Base-by-base conservation (phyloP, 2,113 vertebrate genomes). In the Gopherus flavomarginatus region DNA sequence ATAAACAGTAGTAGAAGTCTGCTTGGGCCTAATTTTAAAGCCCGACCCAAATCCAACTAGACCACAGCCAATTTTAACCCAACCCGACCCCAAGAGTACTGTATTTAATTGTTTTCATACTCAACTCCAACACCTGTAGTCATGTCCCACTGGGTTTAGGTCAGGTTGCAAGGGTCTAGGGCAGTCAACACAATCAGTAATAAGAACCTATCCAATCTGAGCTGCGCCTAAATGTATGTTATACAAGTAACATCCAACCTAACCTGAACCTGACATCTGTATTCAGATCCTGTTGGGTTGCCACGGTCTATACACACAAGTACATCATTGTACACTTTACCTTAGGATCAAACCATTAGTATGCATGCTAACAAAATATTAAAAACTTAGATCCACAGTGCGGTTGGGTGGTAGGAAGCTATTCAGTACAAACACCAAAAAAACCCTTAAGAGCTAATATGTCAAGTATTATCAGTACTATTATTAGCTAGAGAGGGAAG, bases 241-340 rank as follows among this genome's bases (percentile, higher is more conserved):
- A 65, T 19, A n/a, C 62, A 69, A 69, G 8, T 69, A 17, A 69
- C 14, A 69, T 16, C 31, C 62, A 69, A 69, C 31, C 31, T 62
- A 29, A 31, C 29, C 27, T 69, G 31, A 69, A n/a, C 31, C 35
- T 35, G 35, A 19, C 31, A 69, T 35, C 35, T 21, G 35, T n/a
- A n/a, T n/a, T 69, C 35, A 35, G 62, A n/a, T 69, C 17, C 35
- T 69, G 31, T 69, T 8, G 4, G 17, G 35, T n/a, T 69, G 35
- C 31, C 35, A 69, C 17, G 8, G 8, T 69, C 17, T n/a, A n/a
- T n/a, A n/a, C 65, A 31, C 31, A 11, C 3, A 3, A 11, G 17
- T 13, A 56, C 2, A 6, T 0, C 54, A 54, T 53, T 1, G 17
- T 13, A 4, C 9, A 5, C 16, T 1, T 0, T 35, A 1, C 0